phyloP scores from a whole-genome alignment of 2,888 invertebrate species.

The Ennomos fuscantarius region DNA sequence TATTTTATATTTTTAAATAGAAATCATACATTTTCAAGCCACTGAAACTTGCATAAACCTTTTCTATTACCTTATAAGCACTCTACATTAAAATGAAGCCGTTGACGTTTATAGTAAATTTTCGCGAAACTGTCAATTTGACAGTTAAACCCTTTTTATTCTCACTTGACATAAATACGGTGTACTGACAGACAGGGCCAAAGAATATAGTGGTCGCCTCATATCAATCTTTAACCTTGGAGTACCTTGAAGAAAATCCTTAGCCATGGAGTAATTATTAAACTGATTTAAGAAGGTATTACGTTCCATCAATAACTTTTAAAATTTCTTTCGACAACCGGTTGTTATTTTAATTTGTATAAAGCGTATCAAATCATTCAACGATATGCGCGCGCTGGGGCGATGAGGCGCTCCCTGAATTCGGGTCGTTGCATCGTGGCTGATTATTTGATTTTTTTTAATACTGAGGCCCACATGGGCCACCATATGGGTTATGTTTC shows the following conservation, averaged over 20 bases:
- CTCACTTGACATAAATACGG: neutral
- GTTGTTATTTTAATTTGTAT: slow-evolving; percentile 25
- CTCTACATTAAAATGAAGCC: no score
- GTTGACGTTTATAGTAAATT: no score
- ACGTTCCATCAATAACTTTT: slow-evolving; percentile 11
- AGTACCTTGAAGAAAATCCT: slow-evolving; percentile 3
- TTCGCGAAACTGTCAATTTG: no score
- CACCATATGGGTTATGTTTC: slow-evolving; percentile 58
- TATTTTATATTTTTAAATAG: no score
- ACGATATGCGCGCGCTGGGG: slow-evolving; percentile 14
- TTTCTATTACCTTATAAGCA: no score
- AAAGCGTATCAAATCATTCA: slow-evolving; percentile 28
- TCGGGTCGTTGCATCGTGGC: slow-evolving; percentile 30
- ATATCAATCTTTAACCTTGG: slow-evolving; percentile 7
- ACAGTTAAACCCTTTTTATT: no score
- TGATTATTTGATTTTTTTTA: slow-evolving; percentile 34
- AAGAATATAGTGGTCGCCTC: neutral
- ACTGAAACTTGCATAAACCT: no score
- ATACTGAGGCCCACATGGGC: slow-evolving; percentile 27
- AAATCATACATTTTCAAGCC: no score
- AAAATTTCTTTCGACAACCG: slow-evolving; percentile 11
- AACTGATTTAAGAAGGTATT: slow-evolving; percentile 4
- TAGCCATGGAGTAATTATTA: neutral
- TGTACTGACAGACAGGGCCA: neutral
- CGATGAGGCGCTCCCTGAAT: slow-evolving; percentile 31